Conservation (phyloP, 2,888 invertebrate genomes). For the Ectemnius continuus region DNA sequence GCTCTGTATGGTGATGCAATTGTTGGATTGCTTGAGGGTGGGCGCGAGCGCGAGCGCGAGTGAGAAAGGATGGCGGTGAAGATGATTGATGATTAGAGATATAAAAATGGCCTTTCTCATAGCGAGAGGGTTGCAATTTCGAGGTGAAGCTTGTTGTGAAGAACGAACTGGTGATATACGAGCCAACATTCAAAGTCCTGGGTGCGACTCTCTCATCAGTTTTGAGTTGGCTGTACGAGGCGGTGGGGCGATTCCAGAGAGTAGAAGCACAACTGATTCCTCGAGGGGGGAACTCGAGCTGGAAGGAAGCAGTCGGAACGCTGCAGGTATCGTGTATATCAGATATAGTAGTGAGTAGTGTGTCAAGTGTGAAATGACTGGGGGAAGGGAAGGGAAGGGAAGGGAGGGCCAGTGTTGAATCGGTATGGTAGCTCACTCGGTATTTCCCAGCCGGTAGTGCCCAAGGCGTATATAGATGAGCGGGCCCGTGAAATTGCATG, state of each 20-base stretch:
- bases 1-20: too few relatives aligned
- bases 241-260: conserved; percentile 81
- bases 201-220: conserved; percentile 84
- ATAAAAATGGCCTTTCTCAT: conserved; percentile 38
- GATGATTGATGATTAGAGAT: too few relatives aligned
- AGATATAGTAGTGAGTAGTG: too few relatives aligned
- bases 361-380: too few relatives aligned
- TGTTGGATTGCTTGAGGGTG: too few relatives aligned
- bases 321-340: too few relatives aligned
- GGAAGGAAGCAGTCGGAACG: too few relatives aligned
- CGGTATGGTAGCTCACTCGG: neutral
- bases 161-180: conserved; percentile 84
- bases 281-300: neutral
- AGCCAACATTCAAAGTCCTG: conserved; percentile 88
- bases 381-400: too few relatives aligned
- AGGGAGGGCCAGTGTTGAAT: too few relatives aligned
- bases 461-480: conserved; percentile 83
- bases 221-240: conserved; percentile 87
- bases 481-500: conserved; percentile 83
- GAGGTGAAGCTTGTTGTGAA: conserved; percentile 81
- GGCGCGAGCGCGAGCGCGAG: too few relatives aligned
- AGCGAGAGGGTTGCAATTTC: conserved; percentile 86
- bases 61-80: too few relatives aligned
- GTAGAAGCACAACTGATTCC: neutral
- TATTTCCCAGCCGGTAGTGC: conserved; percentile 85